Percentiles rank a stretch among this genome's conserved stretches.
Evolutionary conservation across 1,140 invertebrate species (phyloP).

Genomic region (Neodiprion lecontei): DNA sequence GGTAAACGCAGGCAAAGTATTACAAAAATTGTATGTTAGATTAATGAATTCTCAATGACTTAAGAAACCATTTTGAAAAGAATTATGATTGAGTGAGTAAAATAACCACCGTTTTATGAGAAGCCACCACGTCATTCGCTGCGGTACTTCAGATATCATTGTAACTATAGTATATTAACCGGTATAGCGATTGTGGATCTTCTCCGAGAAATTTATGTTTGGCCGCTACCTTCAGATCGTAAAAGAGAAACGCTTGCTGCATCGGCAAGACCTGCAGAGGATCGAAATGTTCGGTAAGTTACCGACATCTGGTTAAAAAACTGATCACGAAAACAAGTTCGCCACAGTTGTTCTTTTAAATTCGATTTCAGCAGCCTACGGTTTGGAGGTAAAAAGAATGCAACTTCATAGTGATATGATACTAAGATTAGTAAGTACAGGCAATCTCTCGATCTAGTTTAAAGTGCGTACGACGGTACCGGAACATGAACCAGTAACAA

Average conservation of each 20-base stretch:
- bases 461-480: background rate
- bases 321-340: background rate
- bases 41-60: no score
- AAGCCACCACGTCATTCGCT: no score
- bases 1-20: no score
- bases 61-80: no score
- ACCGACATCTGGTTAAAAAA: constrained; percentile 4
- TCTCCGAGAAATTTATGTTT: background rate
- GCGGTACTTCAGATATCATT: no score
- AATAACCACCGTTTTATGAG: no score
- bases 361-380: background rate
- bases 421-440: background rate
- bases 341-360: background rate
- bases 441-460: background rate
- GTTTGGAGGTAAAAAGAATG: background rate
- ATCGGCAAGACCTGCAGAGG: background rate
- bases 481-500: background rate
- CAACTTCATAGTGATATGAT: background rate
- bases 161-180: no score
- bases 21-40: no score
- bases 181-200: no score
- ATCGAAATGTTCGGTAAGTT: background rate
- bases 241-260: constrained; percentile 4
- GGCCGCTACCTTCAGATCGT: background rate
- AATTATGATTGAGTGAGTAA: no score